A percentile compares a stretch with the other conserved stretches of the same genome.
These are phyloP conservation scores for Erpobdella octoculata DNA, from an alignment of 2,888 invertebrate genomes.

Conservation along the genomic window DNA sequence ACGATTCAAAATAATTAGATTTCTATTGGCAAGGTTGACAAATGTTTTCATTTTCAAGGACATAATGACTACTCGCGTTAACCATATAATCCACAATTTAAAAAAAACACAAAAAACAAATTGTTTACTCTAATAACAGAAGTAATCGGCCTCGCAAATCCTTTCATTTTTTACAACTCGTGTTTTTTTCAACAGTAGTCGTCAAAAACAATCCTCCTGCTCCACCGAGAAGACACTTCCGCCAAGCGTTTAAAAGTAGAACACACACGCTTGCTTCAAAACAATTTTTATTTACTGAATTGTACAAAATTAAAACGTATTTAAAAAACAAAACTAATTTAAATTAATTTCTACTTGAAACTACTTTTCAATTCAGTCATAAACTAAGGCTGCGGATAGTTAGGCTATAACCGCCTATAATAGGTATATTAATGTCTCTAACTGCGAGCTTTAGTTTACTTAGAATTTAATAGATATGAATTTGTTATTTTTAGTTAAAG, in stretches of 20 bases:
- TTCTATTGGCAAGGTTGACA: background rate
- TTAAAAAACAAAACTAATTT: too few relatives aligned
- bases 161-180: slow-evolving; percentile 3
- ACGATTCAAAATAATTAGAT: background rate
- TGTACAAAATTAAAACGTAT: too few relatives aligned
- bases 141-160: slow-evolving; percentile 3
- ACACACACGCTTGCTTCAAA: background rate
- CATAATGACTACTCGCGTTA: background rate
- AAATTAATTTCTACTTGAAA: too few relatives aligned
- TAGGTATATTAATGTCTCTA: too few relatives aligned
- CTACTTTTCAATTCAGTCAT: too few relatives aligned
- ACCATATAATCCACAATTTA: too few relatives aligned
- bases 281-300: background rate
- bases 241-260: background rate
- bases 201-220: background rate
- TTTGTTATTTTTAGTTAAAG: too few relatives aligned
- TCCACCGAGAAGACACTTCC: background rate
- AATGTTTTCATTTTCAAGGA: background rate
- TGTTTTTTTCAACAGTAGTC: background rate
- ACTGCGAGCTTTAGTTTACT: too few relatives aligned
- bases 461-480: too few relatives aligned
- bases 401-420: too few relatives aligned
- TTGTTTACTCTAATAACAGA: slow-evolving; percentile 1
- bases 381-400: too few relatives aligned
- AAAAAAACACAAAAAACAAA: slow-evolving; percentile 10